Base-by-base conservation (phyloP, 2,797 vertebrate genomes). In the Lacerta agilis region DNA sequence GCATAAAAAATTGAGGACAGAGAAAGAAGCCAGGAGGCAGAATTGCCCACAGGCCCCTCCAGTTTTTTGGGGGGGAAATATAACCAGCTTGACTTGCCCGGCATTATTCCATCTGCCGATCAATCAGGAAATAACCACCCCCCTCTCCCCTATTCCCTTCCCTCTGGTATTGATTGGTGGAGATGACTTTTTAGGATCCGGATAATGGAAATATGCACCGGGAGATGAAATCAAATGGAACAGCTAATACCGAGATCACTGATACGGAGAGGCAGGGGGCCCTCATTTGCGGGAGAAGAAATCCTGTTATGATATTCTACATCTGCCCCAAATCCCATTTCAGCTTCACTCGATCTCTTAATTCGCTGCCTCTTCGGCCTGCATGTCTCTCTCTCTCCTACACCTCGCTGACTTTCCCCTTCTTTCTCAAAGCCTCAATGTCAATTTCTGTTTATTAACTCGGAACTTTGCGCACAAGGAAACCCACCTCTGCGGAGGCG, bases 111-210 rank as follows among this genome's bases (percentile, higher is more conserved):
- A 3, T 84, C 36, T 2, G 72, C 72, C 90, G 49, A 91, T 94
- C 94, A 88, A 86, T 90, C 71, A 77, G 89, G 92, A 86, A 90
- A 90, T 85, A 43, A 77, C 67, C 33, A 69, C 80, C 10, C 3
- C 49, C 45, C 49, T 13, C 49, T 7, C 18, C 78, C 3, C 0
- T 0, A 55, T 8, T 20, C 75, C 4, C 0, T 0, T 0, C 72
- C 78, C 43, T 1, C 66, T 29, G 6, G 76, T 27, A 94, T 94
- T 1, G 90, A 94, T 92, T 83, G 1, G 66, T 69, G 88, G 55
- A 86, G 87, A 84, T 78, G 92, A 86, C 78, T 92, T 90, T 85
- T 67, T 89, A 5, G 9, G 85, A 92, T 49, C 75, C 2, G 20
- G 36, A 67, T 81, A 79, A 82, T 81, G 90, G 92, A 55, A 69